A percentile compares a stretch with the other conserved stretches of the same genome.
These are phyloP conservation scores for Chlorospingus flavigularis DNA, from an alignment of 2,797 vertebrate genomes.

Conservation along the genomic window DNA sequence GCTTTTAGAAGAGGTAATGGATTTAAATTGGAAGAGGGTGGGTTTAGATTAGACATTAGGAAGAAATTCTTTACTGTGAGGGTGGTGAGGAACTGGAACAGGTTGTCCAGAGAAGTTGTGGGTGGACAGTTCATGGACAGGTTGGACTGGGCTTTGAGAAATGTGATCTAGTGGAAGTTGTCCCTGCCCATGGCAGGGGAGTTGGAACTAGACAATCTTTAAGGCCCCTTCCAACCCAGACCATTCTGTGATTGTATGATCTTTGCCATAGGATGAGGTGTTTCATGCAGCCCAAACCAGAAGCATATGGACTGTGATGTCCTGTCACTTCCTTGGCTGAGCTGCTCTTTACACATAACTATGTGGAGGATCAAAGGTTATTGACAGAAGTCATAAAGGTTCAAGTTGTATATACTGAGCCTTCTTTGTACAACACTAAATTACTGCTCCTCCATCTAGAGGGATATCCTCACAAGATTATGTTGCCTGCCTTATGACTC, in stretches of 20 bases:
- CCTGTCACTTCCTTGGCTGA: not conserved
- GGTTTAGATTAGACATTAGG: not conserved
- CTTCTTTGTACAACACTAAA: not conserved
- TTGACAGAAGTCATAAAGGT: not conserved
- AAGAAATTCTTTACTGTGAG: not conserved
- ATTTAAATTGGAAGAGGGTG: not conserved
- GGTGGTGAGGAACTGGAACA: not conserved
- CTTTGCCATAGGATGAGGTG: not conserved
- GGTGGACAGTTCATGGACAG: not conserved
- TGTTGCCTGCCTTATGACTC: not conserved
- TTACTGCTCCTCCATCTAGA: not conserved
- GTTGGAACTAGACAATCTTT: not conserved
- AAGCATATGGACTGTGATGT: accelerated
- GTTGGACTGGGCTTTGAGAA: not conserved
- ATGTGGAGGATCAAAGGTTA: not conserved
- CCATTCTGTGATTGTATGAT: not conserved
- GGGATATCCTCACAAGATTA: not conserved
- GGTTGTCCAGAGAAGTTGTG: not conserved
- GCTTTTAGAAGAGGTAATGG: not conserved
- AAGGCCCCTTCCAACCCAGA: not conserved
- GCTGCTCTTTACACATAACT: not conserved
- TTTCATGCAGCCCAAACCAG: not conserved
- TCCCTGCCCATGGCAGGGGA: not conserved
- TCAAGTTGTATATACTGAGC: not conserved
- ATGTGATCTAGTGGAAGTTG: not conserved